Evolutionary conservation across 1,140 invertebrate species (phyloP).

Genomic region (Saxidomus purpurata): DNA sequence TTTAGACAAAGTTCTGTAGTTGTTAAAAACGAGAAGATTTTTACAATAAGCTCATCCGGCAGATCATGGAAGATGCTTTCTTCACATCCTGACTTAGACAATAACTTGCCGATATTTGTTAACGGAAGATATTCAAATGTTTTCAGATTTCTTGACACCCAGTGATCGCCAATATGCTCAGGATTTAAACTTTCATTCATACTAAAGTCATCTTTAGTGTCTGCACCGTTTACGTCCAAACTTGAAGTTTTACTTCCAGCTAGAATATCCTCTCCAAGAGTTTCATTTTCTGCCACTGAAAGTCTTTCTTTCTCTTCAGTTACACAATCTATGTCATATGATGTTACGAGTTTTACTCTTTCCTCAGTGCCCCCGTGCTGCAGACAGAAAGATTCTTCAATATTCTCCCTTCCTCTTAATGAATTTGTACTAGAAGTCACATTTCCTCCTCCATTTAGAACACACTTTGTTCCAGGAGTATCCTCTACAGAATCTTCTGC

Average conservation of each 20-base stretch:
- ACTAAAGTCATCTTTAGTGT: not conserved
- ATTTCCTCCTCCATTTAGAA: too few relatives aligned
- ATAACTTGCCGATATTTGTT: constrained; percentile 6
- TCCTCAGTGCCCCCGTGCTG: not conserved
- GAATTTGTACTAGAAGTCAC: too few relatives aligned
- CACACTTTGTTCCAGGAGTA: too few relatives aligned
- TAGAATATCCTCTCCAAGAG: not conserved
- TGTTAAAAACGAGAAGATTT: constrained; percentile 53
- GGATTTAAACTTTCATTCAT: not conserved
- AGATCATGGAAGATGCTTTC: constrained; percentile 38
- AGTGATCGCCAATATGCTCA: not conserved
- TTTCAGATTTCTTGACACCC: not conserved
- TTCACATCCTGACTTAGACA: not conserved
- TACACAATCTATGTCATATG: not conserved
- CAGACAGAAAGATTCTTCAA: not conserved
- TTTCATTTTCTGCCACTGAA: not conserved
- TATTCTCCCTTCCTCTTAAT: not conserved
- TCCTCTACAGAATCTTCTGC: too few relatives aligned
- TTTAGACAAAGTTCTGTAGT: constrained; percentile 42
- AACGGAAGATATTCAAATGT: constrained; percentile 4
- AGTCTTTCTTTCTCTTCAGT: not conserved
- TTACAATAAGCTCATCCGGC: constrained; percentile 52
- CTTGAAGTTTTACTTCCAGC: not conserved
- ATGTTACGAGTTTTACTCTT: not conserved
- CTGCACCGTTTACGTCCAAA: not conserved